Conservation (phyloP, 2,888 invertebrate species). For the Magallana nippona region DNA sequence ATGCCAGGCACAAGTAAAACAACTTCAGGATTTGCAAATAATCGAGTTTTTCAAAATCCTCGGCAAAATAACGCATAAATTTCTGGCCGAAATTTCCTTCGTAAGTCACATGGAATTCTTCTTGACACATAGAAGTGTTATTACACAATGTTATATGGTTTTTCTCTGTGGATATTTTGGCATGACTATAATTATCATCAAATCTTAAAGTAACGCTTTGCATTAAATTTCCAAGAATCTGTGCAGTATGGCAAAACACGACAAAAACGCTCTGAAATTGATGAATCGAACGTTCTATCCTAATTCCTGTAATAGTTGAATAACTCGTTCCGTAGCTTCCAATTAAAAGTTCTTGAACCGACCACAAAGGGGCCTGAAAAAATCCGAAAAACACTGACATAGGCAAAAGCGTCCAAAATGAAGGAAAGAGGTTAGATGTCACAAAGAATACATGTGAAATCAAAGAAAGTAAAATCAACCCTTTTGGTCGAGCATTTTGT, state of each 20-base stretch:
- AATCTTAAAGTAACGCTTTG: conserved; percentile 68
- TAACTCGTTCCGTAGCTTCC: conserved; percentile 72
- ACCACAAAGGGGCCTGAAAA: conserved; percentile 72
- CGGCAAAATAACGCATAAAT: neutral
- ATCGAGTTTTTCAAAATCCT: conserved; percentile 17
- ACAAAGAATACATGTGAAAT: conserved; percentile 72
- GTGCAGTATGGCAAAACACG: conserved; percentile 72
- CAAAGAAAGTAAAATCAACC: conserved; percentile 67
- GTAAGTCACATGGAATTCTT: neutral
- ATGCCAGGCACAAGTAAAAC: conserved; percentile 69
- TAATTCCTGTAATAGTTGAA: conserved; percentile 66
- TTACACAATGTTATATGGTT: neutral
- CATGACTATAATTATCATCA: conserved; percentile 55
- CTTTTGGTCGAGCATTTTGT: conserved; percentile 69
- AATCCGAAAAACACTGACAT: conserved; percentile 70
- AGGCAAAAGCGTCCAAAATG: conserved; percentile 69
- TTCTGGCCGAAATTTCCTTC: neutral
- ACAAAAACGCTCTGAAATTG: conserved; percentile 73
- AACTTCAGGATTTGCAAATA: conserved; percentile 63
- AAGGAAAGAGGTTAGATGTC: conserved; percentile 71
- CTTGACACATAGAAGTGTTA: neutral
- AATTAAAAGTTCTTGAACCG: conserved; percentile 70
- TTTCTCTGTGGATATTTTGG: conserved; percentile 1
- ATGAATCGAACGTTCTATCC: conserved; percentile 68
- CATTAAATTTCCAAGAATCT: conserved; percentile 71